Percentiles rank a stretch among this genome's conserved stretches.
Conservation (phyloP, 2,888 invertebrate genomes). For the Pseudanteris insignis region DNA sequence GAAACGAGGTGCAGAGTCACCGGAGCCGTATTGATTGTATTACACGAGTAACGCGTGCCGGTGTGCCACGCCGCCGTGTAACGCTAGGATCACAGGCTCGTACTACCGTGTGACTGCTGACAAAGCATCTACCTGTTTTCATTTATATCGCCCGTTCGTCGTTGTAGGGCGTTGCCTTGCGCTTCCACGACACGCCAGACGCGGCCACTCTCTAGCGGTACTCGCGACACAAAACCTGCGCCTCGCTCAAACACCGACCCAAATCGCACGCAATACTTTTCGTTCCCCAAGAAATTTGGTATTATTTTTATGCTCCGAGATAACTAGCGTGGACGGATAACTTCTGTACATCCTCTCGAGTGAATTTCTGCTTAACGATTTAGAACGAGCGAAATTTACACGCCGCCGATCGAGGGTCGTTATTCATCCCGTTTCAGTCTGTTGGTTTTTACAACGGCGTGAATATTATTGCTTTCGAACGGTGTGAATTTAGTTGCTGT, state of each 20-base stretch:
- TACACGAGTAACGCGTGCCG: conserved; percentile 41
- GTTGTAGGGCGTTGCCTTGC: conserved; percentile 45
- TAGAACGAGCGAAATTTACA: no score
- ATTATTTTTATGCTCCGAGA: no score
- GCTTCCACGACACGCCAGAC: conserved; percentile 28
- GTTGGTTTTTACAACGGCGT: no score
- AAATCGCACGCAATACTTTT: conserved; percentile 33
- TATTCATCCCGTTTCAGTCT: no score
- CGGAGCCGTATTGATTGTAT: conserved; percentile 44
- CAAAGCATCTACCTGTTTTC: conserved; percentile 55
- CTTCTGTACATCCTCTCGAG: no score
- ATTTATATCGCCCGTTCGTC: conserved; percentile 51
- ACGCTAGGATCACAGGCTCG: conserved; percentile 45
- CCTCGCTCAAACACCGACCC: conserved; percentile 12
- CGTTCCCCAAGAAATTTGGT: no score
- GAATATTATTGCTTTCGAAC: no score
- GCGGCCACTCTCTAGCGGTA: conserved; percentile 28
- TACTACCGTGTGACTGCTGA: conserved; percentile 49
- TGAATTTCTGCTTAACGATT: no score
- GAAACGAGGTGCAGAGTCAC: conserved; percentile 45
- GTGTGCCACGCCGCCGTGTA: conserved; percentile 41
- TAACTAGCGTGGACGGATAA: no score
- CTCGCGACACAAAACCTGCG: conserved; percentile 18
- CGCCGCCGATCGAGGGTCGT: no score
- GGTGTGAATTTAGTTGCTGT: no score